These are phyloP conservation scores for Lordiphosa collinella DNA, from an alignment of 1,140 invertebrate species.

Conservation along the genomic window DNA sequence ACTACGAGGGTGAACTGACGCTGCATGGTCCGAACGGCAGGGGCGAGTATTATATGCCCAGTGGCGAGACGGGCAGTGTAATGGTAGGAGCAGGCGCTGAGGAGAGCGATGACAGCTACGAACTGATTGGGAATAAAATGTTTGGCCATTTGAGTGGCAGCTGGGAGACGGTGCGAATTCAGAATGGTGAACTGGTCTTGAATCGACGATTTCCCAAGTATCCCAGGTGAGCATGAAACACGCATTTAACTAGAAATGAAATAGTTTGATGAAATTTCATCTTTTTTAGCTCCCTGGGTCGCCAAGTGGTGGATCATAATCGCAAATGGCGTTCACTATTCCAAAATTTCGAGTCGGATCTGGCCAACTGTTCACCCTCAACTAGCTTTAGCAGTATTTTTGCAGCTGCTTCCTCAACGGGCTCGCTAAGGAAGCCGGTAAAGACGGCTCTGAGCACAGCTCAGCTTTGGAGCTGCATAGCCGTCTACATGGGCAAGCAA, in stretches of 20 bases:
- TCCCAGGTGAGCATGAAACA: slow-evolving; percentile 82
- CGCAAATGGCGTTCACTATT: slow-evolving; percentile 67
- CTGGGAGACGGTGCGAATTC: slow-evolving; percentile 91
- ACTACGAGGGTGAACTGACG: slow-evolving; percentile 93
- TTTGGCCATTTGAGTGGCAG: slow-evolving; percentile 85
- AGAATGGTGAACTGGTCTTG: slow-evolving; percentile 86
- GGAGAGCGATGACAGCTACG: slow-evolving; percentile 47
- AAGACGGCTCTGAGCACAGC: slow-evolving; percentile 46
- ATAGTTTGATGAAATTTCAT: background rate
- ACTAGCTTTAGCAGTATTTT: slow-evolving; percentile 8
- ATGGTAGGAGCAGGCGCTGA: slow-evolving; percentile 18
- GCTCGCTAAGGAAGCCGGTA: slow-evolving; percentile 37
- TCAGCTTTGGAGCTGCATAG: slow-evolving; percentile 80
- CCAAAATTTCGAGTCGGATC: slow-evolving; percentile 68
- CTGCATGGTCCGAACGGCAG: slow-evolving; percentile 84
- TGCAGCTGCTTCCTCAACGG: slow-evolving; percentile 1
- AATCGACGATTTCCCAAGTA: slow-evolving; percentile 83
- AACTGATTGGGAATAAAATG: slow-evolving; percentile 69
- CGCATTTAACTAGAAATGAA: background rate
- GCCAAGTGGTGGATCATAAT: slow-evolving; percentile 59
- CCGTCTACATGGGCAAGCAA: slow-evolving; percentile 83
- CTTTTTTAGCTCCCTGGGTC: slow-evolving; percentile 42
- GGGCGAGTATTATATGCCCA: slow-evolving; percentile 89
- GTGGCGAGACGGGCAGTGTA: slow-evolving; percentile 29
- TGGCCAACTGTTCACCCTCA: slow-evolving; percentile 44